These are phyloP conservation scores for Fabriciana adippe DNA, from an alignment of 2,888 invertebrate genomes.

Conservation along the genomic window DNA sequence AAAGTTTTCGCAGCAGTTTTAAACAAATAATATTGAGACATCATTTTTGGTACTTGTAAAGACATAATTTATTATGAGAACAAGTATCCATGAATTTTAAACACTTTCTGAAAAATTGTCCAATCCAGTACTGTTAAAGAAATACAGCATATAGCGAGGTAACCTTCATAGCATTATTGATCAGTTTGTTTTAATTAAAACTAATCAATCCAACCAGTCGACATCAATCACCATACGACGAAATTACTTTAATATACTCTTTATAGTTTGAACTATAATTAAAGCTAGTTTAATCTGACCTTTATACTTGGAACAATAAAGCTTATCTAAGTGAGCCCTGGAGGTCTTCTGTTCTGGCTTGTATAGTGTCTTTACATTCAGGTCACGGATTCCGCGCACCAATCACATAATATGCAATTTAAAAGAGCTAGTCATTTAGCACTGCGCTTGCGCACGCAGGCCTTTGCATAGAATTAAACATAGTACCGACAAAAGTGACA, in stretches of 20 bases:
- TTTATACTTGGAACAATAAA: background rate
- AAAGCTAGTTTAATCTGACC: background rate
- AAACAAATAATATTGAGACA: too few species aligned
- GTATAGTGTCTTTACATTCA: conserved; percentile 44
- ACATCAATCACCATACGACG: conserved; percentile 20
- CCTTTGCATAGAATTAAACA: conserved; percentile 27
- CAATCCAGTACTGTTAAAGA: too few species aligned
- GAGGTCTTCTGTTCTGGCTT: conserved; percentile 25
- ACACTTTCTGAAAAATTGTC: too few species aligned
- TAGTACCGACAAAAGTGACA: conserved; percentile 12
- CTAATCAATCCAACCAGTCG: conserved; percentile 37
- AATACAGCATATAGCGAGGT: conserved; percentile 32
- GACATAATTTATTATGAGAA: too few species aligned
- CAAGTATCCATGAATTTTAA: too few species aligned
- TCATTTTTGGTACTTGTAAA: too few species aligned
- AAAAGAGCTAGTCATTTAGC: conserved; percentile 42
- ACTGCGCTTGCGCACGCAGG: conserved; percentile 36
- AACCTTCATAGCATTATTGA: conserved; percentile 42
- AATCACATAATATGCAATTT: conserved; percentile 46
- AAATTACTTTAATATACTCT: conserved; percentile 5
- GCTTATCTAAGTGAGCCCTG: background rate
- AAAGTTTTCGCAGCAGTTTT: too few species aligned
- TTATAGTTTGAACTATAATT: background rate
- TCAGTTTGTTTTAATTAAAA: conserved; percentile 39
- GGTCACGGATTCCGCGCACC: conserved; percentile 55